phyloP scores from a whole-genome alignment of 2,113 vertebrate genomes.

The Rhinoderma darwinii region DNA sequence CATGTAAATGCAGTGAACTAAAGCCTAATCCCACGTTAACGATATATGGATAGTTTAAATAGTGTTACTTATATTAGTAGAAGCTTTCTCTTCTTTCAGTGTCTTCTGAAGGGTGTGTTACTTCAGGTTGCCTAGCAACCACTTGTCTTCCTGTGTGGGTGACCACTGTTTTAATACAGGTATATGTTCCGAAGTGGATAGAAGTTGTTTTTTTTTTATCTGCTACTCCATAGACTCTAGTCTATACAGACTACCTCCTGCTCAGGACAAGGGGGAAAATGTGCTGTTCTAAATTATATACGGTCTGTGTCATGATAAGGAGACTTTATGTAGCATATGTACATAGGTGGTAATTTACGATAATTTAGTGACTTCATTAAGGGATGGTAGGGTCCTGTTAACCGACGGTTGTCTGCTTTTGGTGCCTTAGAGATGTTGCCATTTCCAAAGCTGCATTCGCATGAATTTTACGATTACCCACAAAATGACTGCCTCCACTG shows the following conservation, averaged over 20 bases:
- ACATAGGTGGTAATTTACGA: neutral
- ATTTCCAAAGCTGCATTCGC: neutral
- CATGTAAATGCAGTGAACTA: neutral
- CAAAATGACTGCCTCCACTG: conserved; percentile 19
- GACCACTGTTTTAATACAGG: neutral
- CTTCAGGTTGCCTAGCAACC: neutral
- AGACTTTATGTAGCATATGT: neutral
- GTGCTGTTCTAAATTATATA: neutral
- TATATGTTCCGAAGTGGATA: too few relatives aligned
- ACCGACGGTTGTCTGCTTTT: neutral
- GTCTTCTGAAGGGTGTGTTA: neutral
- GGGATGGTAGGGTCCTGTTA: neutral
- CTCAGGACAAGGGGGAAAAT: neutral
- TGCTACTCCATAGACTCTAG: neutral
- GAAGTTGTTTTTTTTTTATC: neutral
- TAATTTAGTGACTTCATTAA: too few relatives aligned
- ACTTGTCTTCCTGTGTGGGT: neutral
- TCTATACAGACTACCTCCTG: neutral
- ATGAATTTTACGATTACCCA: neutral
- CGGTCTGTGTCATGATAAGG: neutral
- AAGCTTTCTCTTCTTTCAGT: neutral
- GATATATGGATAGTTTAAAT: neutral
- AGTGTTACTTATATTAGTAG: neutral
- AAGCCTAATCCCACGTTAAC: neutral
- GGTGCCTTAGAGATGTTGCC: conserved; percentile 28